Evolutionary conservation across 2,888 invertebrate species (phyloP).

Genomic region (Epistrophe grossulariae): DNA sequence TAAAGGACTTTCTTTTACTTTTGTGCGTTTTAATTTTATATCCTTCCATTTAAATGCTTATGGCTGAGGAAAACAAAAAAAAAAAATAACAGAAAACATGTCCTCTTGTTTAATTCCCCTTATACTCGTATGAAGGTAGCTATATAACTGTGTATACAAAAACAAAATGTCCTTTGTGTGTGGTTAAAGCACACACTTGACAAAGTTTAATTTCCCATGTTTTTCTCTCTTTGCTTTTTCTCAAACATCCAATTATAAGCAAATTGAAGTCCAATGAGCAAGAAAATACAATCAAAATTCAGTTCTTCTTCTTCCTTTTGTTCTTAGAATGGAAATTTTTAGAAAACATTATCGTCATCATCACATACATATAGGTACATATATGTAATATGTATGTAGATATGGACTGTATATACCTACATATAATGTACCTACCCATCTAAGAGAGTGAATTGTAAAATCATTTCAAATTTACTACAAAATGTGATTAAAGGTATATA

Average conservation of each 20-base stretch:
- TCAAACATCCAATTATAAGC: constrained; percentile 45
- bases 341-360: background rate
- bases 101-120: constrained; percentile 20
- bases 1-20: background rate
- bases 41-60: constrained; percentile 6
- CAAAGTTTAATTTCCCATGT: constrained; percentile 38
- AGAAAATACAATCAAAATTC: constrained; percentile 48
- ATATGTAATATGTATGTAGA: background rate
- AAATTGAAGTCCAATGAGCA: constrained; percentile 57
- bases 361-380: no score
- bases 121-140: background rate
- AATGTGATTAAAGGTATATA: constrained; percentile 48
- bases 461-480: constrained; percentile 30
- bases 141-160: constrained; percentile 7
- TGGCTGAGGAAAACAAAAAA: no score
- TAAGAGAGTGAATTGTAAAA: background rate
- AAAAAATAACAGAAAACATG: constrained; percentile 9
- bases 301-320: constrained; percentile 1
- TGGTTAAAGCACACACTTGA: constrained; percentile 37
- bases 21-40: constrained; percentile 16
- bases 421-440: background rate
- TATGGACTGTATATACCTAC: background rate
- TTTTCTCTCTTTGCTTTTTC: background rate
- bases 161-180: constrained; percentile 23
- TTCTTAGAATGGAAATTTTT: constrained; percentile 6